Evolutionary conservation across 2,113 vertebrate species (phyloP), one percentile per base, ranked within the genome.

Genomic region (Silurus glanis): DNA sequence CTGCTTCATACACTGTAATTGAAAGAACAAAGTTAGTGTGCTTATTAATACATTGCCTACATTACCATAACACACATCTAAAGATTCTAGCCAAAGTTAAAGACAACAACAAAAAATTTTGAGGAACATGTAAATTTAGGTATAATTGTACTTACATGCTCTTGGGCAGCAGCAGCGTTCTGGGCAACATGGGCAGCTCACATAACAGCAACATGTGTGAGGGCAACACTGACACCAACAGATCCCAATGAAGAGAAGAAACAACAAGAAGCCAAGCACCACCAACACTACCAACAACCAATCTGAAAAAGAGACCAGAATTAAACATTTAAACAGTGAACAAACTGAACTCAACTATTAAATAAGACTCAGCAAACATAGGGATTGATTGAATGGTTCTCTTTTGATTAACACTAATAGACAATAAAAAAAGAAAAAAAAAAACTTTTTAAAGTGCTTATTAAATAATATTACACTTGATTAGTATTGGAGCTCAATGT

Each of bases 161-260:
- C 96, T 92, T 0, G 97, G 97, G 84, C 97, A 98, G 92, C 97
- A 98, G 93, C 97, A 98, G 87, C 94, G 95, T 0, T 97, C 94
- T 0, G 97, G 97, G 75, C 97, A 98, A 92, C 97, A 98, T 59
- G 97, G 97, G 83, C 97, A 98, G 56, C 96, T 95, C 88, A 98
- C 86, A 10, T 96, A 97, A 84, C 97, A 98, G 93, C 97, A 97
- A 91, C 97, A 98, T 19, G 96, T 97, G 76, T 98, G 97, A 1
- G 97, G 97, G 86, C 97, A 98, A 87, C 97, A 98, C 92, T 98
- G 97, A 58, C 97, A 98, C 96, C 97, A 98, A 91, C 97, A 98
- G 93, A 98, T 96, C 62, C 95, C 94, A 1, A 97, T 93, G 79
- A 97, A 91, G 19, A 97, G 89, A 87, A 97, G 82, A 81, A 97